A percentile compares a stretch with the other conserved stretches of the same genome.
Evolutionary conservation across 2,113 vertebrate genomes (phyloP).

Genomic region (Prinia subflava): DNA sequence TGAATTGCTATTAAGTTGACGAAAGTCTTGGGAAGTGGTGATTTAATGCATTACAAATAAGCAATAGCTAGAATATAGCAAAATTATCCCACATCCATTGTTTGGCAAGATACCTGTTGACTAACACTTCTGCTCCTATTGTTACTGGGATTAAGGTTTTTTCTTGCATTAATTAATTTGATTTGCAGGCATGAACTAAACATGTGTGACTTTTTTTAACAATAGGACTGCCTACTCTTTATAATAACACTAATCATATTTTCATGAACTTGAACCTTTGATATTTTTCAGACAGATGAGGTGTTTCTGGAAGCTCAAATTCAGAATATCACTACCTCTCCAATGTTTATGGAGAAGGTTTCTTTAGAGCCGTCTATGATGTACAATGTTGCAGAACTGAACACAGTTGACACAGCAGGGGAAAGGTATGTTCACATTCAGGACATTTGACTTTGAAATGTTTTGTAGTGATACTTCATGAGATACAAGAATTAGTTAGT

Average conservation of each 20-base stretch:
- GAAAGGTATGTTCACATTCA: constrained; percentile 75
- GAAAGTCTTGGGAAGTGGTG: neutral
- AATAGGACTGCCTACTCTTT: constrained; percentile 32
- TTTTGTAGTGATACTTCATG: neutral
- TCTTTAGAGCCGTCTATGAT: constrained; percentile 96
- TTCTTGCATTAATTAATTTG: constrained; percentile 79
- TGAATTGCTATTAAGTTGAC: neutral
- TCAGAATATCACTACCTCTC: constrained; percentile 98
- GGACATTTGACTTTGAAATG: neutral
- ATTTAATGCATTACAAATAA: neutral
- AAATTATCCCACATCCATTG: constrained; percentile 81
- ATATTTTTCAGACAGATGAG: constrained; percentile 89
- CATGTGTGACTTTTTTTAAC: constrained; percentile 68
- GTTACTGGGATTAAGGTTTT: constrained; percentile 72
- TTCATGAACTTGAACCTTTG: neutral
- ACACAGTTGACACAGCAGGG: constrained; percentile 74
- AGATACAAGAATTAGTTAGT: neutral
- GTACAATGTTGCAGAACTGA: constrained; percentile 96
- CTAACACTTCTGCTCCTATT: constrained; percentile 76
- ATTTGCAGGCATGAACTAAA: constrained; percentile 94
- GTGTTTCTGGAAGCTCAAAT: constrained; percentile 99
- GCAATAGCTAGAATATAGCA: neutral
- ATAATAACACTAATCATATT: neutral
- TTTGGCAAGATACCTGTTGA: constrained; percentile 68
- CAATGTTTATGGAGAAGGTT: constrained; percentile 99